phyloP scores from a whole-genome alignment of 2,113 vertebrate species.

The Cottus gobio region DNA sequence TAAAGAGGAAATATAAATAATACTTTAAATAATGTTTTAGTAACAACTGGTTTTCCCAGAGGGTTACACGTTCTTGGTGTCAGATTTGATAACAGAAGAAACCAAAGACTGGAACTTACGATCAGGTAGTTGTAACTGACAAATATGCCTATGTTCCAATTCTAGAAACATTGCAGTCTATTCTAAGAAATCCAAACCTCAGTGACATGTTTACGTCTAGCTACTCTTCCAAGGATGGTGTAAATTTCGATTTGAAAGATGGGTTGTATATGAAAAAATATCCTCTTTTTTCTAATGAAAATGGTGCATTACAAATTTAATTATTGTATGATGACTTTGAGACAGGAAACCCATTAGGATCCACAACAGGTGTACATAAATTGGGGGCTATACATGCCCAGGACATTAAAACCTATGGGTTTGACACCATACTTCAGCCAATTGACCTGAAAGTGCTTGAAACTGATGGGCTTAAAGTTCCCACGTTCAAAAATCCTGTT shows the following conservation, averaged over 20 bases:
- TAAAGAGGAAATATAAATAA: too few species aligned
- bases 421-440: slow-evolving; percentile 31
- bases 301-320: neutral
- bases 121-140: too few species aligned
- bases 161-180: slow-evolving; percentile 31
- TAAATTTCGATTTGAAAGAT: neutral
- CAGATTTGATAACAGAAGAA: too few species aligned
- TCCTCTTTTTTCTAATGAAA: too few species aligned
- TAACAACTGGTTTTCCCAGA: too few species aligned
- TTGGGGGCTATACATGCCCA: slow-evolving; percentile 26
- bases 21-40: too few species aligned
- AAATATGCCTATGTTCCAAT: slow-evolving; percentile 40
- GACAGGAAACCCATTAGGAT: neutral
- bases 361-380: slow-evolving; percentile 44
- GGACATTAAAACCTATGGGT: slow-evolving; percentile 36
- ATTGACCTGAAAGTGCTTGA: slow-evolving; percentile 10
- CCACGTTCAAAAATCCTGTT: neutral
- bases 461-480: too few species aligned
- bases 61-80: too few species aligned
- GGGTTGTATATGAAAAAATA: too few species aligned
- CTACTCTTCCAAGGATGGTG: slow-evolving; percentile 3
- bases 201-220: slow-evolving; percentile 2
- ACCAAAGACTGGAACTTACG: too few species aligned
- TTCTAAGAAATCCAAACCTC: slow-evolving; percentile 43
- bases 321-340: slow-evolving; percentile 15